These are phyloP conservation scores for Polymixis flavicincta DNA, from an alignment of 2,888 invertebrate species.

Conservation along the genomic window DNA sequence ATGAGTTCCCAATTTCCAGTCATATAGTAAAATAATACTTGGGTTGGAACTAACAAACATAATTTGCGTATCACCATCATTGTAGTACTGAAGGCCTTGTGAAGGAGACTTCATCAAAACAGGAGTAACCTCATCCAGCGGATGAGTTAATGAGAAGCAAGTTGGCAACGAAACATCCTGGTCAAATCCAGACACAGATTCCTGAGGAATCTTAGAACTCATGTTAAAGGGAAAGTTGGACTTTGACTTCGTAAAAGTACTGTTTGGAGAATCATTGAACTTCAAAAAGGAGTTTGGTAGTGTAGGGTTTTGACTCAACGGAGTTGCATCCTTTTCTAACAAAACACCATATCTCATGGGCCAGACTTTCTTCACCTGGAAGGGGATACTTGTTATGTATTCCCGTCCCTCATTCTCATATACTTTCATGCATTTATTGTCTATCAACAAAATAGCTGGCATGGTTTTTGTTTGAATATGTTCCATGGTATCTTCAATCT, in stretches of 20 bases:
- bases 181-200: constrained; percentile 82
- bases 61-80: constrained; percentile 92
- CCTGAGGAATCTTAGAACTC: constrained; percentile 83
- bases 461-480: constrained; percentile 89
- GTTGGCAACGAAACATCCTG: constrained; percentile 92
- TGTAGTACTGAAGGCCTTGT: constrained; percentile 91
- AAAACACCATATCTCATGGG: constrained; percentile 96
- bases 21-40: constrained; percentile 95
- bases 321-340: constrained; percentile 93
- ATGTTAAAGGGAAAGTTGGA: constrained; percentile 78
- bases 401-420: constrained; percentile 96
- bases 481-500: constrained; percentile 88
- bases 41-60: constrained; percentile 94
- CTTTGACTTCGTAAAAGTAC: constrained; percentile 80
- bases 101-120: constrained; percentile 93
- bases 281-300: constrained; percentile 81
- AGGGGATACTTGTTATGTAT: constrained; percentile 95
- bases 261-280: constrained; percentile 84
- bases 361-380: constrained; percentile 95
- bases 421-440: constrained; percentile 94
- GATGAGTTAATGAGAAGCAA: constrained; percentile 96
- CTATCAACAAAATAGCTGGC: constrained; percentile 93
- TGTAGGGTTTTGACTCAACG: constrained; percentile 78
- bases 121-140: constrained; percentile 97
- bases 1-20: constrained; percentile 94